Evolutionary conservation across 2,888 invertebrate genomes (phyloP).

Genomic region (Neria commutata): DNA sequence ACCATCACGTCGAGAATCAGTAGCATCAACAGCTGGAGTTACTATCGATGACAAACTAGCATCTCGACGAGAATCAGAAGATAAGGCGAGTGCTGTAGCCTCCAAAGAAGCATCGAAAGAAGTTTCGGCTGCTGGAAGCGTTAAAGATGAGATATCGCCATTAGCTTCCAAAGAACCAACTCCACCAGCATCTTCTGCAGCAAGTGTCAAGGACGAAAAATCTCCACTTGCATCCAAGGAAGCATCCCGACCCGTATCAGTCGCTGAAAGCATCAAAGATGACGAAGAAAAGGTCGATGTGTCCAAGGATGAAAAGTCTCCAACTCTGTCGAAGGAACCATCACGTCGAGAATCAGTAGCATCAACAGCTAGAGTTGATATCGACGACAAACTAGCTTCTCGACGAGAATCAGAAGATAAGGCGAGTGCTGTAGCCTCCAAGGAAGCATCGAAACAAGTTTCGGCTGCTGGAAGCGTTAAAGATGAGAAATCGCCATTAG

Average conservation of each 20-base stretch:
- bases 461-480: conserved; percentile 17
- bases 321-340: conserved; percentile 20
- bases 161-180: conserved; percentile 30
- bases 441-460: neutral
- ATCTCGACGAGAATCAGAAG: conserved; percentile 34
- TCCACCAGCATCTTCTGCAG: conserved; percentile 17
- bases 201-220: conserved; percentile 23
- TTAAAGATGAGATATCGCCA: conserved; percentile 23
- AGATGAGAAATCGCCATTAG: too few relatives aligned
- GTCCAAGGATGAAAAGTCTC: conserved; percentile 18
- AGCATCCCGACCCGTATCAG: conserved; percentile 18
- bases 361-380: too few relatives aligned
- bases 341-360: conserved; percentile 26
- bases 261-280: conserved; percentile 20
- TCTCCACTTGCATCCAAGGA: conserved; percentile 14
- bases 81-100: conserved; percentile 26
- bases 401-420: too few relatives aligned
- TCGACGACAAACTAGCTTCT: conserved; percentile 19
- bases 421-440: too few relatives aligned
- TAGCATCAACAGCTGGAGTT: too few relatives aligned
- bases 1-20: conserved; percentile 25
- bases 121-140: conserved; percentile 15
- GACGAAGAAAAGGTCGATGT: conserved; percentile 2
- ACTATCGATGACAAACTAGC: too few relatives aligned
- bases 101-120: neutral